phyloP scores from a whole-genome alignment of 1,140 invertebrate species.

The Diorhabda elongata region DNA sequence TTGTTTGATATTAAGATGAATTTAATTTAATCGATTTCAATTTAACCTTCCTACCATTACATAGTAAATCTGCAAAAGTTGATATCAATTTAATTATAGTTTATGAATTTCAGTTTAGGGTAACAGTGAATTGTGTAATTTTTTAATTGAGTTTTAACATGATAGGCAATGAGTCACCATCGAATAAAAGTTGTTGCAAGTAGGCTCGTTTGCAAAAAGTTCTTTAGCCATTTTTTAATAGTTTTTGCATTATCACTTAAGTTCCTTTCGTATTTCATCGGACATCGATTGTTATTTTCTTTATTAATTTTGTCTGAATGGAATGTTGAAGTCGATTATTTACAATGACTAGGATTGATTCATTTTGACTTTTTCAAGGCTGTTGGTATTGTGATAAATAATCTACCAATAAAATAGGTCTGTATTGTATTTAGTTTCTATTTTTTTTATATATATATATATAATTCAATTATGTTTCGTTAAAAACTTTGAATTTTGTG shows the following conservation, averaged over 20 bases:
- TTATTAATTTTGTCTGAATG: background rate
- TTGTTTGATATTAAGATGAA: background rate
- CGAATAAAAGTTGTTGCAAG: background rate
- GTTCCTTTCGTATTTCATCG: slow-evolving; percentile 4
- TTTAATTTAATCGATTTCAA: too few species aligned
- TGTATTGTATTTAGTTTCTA: background rate
- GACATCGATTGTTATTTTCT: background rate
- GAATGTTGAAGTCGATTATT: background rate
- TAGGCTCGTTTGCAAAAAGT: background rate
- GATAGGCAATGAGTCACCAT: background rate
- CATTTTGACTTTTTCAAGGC: slow-evolving; percentile 16
- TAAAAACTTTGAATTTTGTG: background rate
- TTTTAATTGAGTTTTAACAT: background rate
- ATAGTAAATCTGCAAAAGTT: too few species aligned
- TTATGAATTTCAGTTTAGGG: background rate
- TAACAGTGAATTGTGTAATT: background rate
- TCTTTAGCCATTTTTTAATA: background rate
- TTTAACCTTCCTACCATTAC: too few species aligned
- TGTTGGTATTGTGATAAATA: slow-evolving; percentile 33
- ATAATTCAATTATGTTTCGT: background rate
- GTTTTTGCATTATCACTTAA: background rate
- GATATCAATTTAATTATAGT: background rate
- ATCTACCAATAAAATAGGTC: slow-evolving; percentile 13
- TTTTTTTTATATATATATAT: background rate
- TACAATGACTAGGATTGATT: slow-evolving; percentile 6